A percentile compares a stretch with the other conserved stretches of the same genome.
These are phyloP conservation scores for Meta bourneti DNA, from an alignment of 2,888 invertebrate genomes.

Conservation along the genomic window DNA sequence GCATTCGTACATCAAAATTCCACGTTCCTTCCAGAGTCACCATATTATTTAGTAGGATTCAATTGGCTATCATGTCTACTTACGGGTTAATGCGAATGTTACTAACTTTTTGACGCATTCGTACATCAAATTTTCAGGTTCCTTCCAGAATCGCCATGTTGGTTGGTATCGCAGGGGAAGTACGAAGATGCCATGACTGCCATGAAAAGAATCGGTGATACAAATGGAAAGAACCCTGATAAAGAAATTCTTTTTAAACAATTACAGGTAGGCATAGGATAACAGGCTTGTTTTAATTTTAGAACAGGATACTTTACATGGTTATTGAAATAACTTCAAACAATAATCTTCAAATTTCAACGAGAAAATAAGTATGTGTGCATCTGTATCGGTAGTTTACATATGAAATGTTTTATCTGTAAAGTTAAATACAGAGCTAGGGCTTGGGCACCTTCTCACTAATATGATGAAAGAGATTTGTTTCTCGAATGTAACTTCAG, in stretches of 20 bases:
- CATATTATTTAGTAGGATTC: too few relatives aligned
- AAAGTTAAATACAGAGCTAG: not conserved
- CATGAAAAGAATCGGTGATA: constrained; percentile 70
- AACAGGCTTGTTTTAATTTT: not conserved
- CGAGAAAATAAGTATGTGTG: not conserved
- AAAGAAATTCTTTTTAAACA: constrained; percentile 31
- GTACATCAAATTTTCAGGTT: constrained; percentile 34
- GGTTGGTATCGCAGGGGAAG: constrained; percentile 74
- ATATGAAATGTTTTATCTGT: not conserved
- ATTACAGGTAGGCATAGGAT: constrained; percentile 40
- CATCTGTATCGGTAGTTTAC: not conserved
- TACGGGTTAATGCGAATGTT: too few relatives aligned
- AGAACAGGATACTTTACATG: not conserved
- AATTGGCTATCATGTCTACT: too few relatives aligned
- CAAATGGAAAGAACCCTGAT: constrained; percentile 66
- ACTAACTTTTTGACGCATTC: not conserved
- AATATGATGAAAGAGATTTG: too few relatives aligned
- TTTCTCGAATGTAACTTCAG: too few relatives aligned
- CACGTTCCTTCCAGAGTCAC: too few relatives aligned
- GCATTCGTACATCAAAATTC: too few relatives aligned
- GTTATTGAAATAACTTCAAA: not conserved
- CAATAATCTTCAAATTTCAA: not conserved
- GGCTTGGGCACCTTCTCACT: too few relatives aligned
- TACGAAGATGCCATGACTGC: constrained; percentile 71
- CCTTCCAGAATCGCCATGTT: constrained; percentile 77